Evolutionary conservation across 2,113 vertebrate species (phyloP).

Genomic region (Syngnathus typhle): DNA sequence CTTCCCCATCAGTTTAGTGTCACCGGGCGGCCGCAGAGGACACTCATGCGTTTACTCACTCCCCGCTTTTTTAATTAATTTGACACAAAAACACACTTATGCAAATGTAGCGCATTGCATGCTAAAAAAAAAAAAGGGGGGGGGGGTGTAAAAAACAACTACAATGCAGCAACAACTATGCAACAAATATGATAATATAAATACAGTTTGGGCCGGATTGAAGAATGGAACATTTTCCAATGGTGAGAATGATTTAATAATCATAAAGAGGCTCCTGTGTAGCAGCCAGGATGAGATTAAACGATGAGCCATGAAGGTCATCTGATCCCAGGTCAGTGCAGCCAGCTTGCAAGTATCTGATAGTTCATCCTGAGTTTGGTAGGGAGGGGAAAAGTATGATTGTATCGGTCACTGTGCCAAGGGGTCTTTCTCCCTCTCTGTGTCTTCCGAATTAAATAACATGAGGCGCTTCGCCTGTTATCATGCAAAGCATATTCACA

Average conservation of each 20-base stretch:
- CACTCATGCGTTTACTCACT: neutral
- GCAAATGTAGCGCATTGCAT: neutral
- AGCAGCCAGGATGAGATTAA: constrained; percentile 14
- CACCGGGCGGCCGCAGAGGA: constrained; percentile 14
- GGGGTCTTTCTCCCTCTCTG: constrained; percentile 24
- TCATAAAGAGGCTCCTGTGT: neutral
- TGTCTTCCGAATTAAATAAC: constrained; percentile 45
- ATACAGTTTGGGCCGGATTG: neutral
- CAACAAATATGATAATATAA: neutral
- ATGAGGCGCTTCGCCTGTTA: constrained; percentile 46
- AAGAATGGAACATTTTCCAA: neutral
- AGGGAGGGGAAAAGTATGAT: constrained; percentile 6
- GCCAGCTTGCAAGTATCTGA: constrained; percentile 36
- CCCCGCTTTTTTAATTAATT: constrained; percentile 24
- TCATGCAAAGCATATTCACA: constrained; percentile 56
- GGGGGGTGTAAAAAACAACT: neutral
- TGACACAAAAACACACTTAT: constrained; percentile 17
- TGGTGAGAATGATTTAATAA: neutral
- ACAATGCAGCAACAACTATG: neutral
- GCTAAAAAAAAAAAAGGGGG: neutral
- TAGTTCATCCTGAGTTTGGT: constrained; percentile 17
- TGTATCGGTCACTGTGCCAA: constrained; percentile 65
- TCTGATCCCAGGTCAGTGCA: constrained; percentile 33
- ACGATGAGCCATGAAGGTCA: constrained; percentile 4
- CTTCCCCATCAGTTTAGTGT: constrained; percentile 8